These are phyloP conservation scores for Choristoneura fumiferana DNA, from an alignment of 1,140 invertebrate genomes.

Conservation along the genomic window DNA sequence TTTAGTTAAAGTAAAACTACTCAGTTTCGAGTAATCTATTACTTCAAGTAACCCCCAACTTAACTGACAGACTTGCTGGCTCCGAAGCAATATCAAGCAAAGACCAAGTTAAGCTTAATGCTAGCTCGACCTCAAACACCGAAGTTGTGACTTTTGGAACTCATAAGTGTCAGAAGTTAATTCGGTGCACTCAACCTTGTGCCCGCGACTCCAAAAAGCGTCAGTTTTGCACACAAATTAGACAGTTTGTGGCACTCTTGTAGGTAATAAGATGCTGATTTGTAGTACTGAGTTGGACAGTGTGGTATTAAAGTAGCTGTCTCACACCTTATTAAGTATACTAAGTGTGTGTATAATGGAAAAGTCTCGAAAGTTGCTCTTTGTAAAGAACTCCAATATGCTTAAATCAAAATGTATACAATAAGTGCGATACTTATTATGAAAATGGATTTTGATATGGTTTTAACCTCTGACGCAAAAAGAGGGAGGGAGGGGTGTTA, in stretches of 20 bases:
- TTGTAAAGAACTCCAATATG: too few species aligned
- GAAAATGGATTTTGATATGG: too few species aligned
- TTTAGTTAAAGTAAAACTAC: too few species aligned
- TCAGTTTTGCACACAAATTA: background rate
- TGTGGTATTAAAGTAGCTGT: background rate
- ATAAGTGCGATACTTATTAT: too few species aligned
- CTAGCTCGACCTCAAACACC: constrained; percentile 29
- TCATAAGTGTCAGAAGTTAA: constrained; percentile 46
- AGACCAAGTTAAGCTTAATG: constrained; percentile 12
- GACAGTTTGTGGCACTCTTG: background rate
- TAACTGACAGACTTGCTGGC: background rate
- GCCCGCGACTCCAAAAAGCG: background rate
- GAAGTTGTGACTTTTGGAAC: constrained; percentile 37
- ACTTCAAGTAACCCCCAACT: background rate
- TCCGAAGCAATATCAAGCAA: constrained; percentile 4
- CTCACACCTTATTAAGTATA: too few species aligned
- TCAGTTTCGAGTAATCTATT: background rate
- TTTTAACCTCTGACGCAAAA: too few species aligned
- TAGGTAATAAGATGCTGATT: constrained; percentile 2
- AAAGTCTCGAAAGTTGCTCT: too few species aligned
- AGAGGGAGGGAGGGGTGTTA: too few species aligned
- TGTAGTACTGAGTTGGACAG: background rate
- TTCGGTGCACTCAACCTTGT: background rate
- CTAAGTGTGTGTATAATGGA: too few species aligned
- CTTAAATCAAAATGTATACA: too few species aligned